Evolutionary conservation across 2,797 vertebrate species (phyloP), one percentile per base, ranked within the genome.

Genomic region (Sphenodon punctatus): DNA sequence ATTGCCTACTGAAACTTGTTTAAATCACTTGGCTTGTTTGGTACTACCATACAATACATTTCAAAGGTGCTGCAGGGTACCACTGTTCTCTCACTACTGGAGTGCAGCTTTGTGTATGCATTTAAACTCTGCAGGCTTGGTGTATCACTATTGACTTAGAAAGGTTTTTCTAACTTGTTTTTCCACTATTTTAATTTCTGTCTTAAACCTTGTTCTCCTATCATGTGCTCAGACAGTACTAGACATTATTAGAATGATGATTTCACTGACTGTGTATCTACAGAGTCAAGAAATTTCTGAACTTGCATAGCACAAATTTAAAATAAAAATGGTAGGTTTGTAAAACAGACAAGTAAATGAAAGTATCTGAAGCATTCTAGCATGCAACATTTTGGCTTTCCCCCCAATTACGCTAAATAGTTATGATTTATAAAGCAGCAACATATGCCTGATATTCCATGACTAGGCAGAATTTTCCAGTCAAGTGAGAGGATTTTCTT

Each of bases 401-500:
- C 85, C 87, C 38, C 86, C 86, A 83, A 82, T 43, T 71, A 78
- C 38, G n/a, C 42, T 23, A 75, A 39, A 10, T 39, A 64, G 66
- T 72, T 78, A 42, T 63, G 56, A 63, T 84, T 56, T 45, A 77
- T 85, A 86, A 69, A 22, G 64, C 70, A 78, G 61, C 78, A 64
- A 79, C 15, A 61, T 46, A 38, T 73, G 32, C 39, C 74, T 32
- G 25, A 49, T 88, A 88, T 86, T 91, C 84, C 66, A 73, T 92
- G 90, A 95, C 48, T 0, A 93, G 83, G 85, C 89, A 93, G 78
- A 90, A 91, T 93, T 90, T 91, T 80, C 76, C 83, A 75, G 88
- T 82, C 2, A 4, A 55, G 22, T 59, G 22, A 22, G 75, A 86
- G 67, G 48, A 78, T 83, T 78, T 80, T 72, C 84, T 60, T 79